Evolutionary conservation across 2,797 vertebrate genomes (phyloP).

Genomic region (Lagothrix lagotricha): DNA sequence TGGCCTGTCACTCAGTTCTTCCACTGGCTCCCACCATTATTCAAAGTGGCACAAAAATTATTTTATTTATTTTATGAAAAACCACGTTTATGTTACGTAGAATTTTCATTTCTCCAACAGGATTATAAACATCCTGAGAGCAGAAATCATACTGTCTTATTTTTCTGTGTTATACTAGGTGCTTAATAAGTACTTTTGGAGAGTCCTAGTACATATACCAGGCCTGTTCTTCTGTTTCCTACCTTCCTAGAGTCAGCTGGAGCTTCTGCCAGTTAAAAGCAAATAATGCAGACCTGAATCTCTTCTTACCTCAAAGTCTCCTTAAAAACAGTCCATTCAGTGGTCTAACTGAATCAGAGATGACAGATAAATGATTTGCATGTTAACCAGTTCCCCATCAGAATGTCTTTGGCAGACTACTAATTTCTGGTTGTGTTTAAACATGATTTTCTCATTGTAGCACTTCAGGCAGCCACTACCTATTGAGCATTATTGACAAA

Average conservation of each 20-base stretch:
- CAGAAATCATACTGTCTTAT: background rate
- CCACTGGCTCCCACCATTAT: background rate
- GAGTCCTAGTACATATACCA: background rate
- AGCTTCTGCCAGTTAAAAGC: conserved; percentile 33
- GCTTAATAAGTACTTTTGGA: conserved; percentile 3
- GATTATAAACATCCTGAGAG: conserved; percentile 17
- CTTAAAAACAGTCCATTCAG: background rate
- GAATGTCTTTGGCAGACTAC: background rate
- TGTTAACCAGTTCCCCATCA: conserved; percentile 5
- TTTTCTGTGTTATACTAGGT: conserved; percentile 4
- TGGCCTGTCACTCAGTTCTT: background rate
- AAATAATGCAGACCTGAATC: background rate
- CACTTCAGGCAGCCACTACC: background rate
- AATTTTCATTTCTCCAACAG: conserved; percentile 44
- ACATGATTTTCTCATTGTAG: background rate
- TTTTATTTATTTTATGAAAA: background rate
- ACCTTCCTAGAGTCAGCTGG: background rate
- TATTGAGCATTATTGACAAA: background rate
- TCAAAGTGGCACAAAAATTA: background rate
- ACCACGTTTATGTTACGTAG: conserved; percentile 1
- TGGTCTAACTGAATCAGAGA: background rate
- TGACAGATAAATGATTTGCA: background rate
- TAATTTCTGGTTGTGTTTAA: conserved; percentile 53
- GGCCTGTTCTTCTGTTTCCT: background rate
- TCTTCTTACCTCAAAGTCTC: background rate